phyloP scores from a whole-genome alignment of 2,888 invertebrate genomes.

The Ommatoiulus sabulosus region DNA sequence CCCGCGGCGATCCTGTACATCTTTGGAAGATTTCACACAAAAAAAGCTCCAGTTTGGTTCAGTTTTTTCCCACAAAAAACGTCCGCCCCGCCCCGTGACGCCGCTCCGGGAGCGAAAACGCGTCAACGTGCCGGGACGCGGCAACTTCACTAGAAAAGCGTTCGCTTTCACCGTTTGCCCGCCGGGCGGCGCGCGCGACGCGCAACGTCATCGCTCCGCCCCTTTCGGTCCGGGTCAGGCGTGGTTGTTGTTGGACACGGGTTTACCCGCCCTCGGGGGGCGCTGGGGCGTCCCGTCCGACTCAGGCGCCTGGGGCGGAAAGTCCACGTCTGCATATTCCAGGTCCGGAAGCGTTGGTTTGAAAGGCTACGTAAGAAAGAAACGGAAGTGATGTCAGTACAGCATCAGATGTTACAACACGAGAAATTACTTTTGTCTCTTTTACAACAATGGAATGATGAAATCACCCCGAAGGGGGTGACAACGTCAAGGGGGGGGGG shows the following conservation, averaged over 20 bases:
- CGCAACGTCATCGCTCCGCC: not conserved
- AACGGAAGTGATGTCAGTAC: not conserved
- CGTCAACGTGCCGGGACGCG: not conserved
- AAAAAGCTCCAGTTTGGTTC: not conserved
- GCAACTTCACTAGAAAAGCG: not conserved
- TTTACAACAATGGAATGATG: too few relatives aligned
- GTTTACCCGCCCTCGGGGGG: conserved; percentile 45
- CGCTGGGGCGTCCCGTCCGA: conserved; percentile 42
- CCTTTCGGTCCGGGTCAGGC: conserved; percentile 40
- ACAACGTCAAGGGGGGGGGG: too few relatives aligned
- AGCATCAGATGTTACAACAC: not conserved
- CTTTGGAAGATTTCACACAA: not conserved
- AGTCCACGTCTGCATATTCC: conserved; percentile 90
- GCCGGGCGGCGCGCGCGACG: too few relatives aligned
- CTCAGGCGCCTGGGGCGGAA: conserved; percentile 53
- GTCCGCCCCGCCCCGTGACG: not conserved
- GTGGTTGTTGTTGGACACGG: conserved; percentile 50
- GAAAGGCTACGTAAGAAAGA: conserved; percentile 75
- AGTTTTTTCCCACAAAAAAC: not conserved
- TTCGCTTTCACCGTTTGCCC: not conserved
- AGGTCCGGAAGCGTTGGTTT: conserved; percentile 82
- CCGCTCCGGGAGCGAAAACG: too few relatives aligned
- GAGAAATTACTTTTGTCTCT: too few relatives aligned
- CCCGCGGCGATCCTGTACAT: not conserved
- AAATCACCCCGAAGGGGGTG: too few relatives aligned